phyloP scores from a whole-genome alignment of 2,113 vertebrate genomes.

The Ptilonorhynchus violaceus region DNA sequence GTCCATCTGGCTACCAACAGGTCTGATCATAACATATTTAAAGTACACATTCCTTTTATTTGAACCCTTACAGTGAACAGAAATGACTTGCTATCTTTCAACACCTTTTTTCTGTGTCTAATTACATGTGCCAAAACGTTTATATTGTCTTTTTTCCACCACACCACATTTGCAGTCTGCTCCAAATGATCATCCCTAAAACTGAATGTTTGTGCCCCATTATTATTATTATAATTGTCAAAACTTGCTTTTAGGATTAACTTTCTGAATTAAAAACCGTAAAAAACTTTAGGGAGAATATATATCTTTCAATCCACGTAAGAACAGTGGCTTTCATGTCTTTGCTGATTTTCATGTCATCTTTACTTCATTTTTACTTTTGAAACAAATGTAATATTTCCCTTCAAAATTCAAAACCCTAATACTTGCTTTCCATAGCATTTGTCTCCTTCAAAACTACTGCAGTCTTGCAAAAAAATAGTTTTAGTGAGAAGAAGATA shows the following conservation, averaged over 20 bases:
- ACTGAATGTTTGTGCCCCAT: background rate
- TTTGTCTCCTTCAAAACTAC: background rate
- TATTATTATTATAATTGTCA: background rate
- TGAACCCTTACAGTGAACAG: background rate
- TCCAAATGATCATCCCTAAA: background rate
- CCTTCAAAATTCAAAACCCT: background rate
- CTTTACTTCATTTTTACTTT: background rate
- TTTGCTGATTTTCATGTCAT: background rate
- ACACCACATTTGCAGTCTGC: background rate
- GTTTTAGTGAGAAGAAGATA: fast-evolving
- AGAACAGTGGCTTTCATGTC: background rate
- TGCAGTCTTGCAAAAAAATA: background rate
- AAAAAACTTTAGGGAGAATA: background rate
- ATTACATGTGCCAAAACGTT: background rate
- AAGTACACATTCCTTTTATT: background rate
- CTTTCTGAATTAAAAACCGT: background rate
- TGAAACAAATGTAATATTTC: background rate
- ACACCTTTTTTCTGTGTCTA: background rate
- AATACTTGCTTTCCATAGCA: background rate
- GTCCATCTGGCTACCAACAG: background rate
- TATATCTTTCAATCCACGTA: background rate
- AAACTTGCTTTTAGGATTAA: background rate
- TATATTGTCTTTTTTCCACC: background rate
- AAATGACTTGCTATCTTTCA: background rate
- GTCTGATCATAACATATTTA: background rate